phyloP scores from a whole-genome alignment of 2,113 vertebrate genomes.

The Apodemus sylvaticus region DNA sequence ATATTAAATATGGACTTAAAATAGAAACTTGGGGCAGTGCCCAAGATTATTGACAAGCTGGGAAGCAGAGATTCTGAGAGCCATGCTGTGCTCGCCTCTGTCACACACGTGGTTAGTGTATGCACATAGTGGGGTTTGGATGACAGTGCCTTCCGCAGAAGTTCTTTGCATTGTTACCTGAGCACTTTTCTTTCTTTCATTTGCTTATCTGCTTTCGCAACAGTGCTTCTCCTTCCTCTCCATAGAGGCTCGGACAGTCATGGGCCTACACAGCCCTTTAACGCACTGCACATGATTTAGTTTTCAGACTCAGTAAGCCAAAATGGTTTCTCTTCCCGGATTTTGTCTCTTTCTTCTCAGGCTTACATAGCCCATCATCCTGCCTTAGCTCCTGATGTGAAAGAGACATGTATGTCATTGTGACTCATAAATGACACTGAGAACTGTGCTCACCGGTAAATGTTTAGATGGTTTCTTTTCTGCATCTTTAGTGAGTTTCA shows the following conservation, averaged over 20 bases:
- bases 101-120: neutral
- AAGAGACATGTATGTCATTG: too few species aligned
- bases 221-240: neutral
- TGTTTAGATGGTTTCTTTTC: slow-evolving; percentile 12
- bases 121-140: neutral
- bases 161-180: neutral
- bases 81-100: neutral
- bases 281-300: neutral
- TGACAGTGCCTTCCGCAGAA: neutral
- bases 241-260: neutral
- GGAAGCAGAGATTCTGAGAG: neutral
- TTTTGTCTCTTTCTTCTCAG: neutral
- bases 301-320: neutral
- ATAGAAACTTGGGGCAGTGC: neutral
- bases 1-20: neutral
- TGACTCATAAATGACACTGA: neutral
- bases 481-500: neutral
- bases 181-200: neutral
- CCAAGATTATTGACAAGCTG: neutral
- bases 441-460: slow-evolving; percentile 4
- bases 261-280: neutral
- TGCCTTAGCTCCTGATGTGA: neutral
- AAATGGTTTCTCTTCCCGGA: neutral
- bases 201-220: neutral
- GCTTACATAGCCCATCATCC: neutral